These are phyloP conservation scores for Acleris cristana DNA, from an alignment of 2,888 invertebrate genomes.

Conservation along the genomic window DNA sequence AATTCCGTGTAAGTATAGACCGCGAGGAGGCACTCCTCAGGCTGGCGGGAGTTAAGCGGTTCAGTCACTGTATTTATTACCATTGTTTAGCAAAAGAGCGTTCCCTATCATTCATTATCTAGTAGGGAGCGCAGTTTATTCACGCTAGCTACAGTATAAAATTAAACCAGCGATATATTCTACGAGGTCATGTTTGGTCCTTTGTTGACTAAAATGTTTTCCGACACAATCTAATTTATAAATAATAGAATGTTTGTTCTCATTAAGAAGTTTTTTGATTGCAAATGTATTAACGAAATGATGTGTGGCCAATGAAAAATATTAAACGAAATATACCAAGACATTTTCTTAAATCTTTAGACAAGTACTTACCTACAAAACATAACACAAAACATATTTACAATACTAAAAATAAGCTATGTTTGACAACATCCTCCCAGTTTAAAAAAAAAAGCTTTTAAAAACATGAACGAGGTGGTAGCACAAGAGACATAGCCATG, in stretches of 20 bases:
- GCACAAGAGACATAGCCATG: background rate
- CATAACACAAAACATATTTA: background rate
- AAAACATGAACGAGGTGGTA: too few species aligned
- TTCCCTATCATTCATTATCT: slow-evolving; percentile 77
- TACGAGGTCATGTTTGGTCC: slow-evolving; percentile 5
- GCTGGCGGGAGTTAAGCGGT: slow-evolving; percentile 68
- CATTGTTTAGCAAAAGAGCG: slow-evolving; percentile 80
- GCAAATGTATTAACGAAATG: too few species aligned
- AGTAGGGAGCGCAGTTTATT: slow-evolving; percentile 52
- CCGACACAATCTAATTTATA: slow-evolving; percentile 1
- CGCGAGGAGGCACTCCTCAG: slow-evolving; percentile 38
- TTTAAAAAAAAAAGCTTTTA: too few species aligned
- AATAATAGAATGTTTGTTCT: background rate
- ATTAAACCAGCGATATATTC: slow-evolving; percentile 40
- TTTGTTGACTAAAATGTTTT: slow-evolving; percentile 28
- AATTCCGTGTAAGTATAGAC: slow-evolving; percentile 30
- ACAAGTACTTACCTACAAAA: too few species aligned
- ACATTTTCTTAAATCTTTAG: too few species aligned
- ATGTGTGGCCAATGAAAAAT: too few species aligned
- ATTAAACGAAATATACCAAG: too few species aligned
- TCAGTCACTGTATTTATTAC: slow-evolving; percentile 81
- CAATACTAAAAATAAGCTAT: background rate
- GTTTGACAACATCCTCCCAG: background rate
- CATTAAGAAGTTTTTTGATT: background rate
- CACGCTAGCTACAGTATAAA: slow-evolving; percentile 44